Evolutionary conservation across 2,797 vertebrate species (phyloP).

Genomic region (Thripadectes ignobilis): DNA sequence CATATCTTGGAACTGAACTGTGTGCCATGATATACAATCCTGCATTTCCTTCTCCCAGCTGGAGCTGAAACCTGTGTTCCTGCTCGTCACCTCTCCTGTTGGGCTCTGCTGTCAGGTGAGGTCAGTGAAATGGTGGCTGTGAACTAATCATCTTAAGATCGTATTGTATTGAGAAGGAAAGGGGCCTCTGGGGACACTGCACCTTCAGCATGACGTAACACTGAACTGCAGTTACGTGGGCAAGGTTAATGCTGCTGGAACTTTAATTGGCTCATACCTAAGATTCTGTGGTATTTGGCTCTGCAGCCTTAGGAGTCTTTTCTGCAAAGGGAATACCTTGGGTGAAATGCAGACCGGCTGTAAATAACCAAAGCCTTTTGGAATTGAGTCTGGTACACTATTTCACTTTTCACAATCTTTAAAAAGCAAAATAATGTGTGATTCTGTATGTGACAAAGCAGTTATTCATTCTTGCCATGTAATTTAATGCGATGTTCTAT

Average conservation of each 20-base stretch:
- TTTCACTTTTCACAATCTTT: slow-evolving; percentile 31
- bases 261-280: not conserved
- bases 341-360: not conserved
- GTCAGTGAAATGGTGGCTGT: not conserved
- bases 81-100: not conserved
- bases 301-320: slow-evolving; percentile 1
- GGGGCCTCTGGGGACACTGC: not conserved
- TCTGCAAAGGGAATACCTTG: not conserved
- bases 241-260: not conserved
- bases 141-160: not conserved
- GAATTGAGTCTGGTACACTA: slow-evolving; percentile 1
- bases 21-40: not conserved
- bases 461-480: slow-evolving; percentile 14
- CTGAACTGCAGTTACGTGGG: not conserved
- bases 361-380: slow-evolving; percentile 12
- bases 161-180: not conserved
- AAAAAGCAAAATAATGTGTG: slow-evolving; percentile 14
- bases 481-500: slow-evolving; percentile 12
- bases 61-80: not conserved
- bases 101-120: not conserved
- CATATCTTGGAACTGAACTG: not conserved
- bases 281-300: slow-evolving; percentile 8
- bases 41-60: not conserved
- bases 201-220: not conserved
- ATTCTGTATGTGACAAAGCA: slow-evolving; percentile 22